These are phyloP conservation scores for Peromyscus aztecus DNA, from an alignment of 2,797 vertebrate species.

Conservation along the genomic window DNA sequence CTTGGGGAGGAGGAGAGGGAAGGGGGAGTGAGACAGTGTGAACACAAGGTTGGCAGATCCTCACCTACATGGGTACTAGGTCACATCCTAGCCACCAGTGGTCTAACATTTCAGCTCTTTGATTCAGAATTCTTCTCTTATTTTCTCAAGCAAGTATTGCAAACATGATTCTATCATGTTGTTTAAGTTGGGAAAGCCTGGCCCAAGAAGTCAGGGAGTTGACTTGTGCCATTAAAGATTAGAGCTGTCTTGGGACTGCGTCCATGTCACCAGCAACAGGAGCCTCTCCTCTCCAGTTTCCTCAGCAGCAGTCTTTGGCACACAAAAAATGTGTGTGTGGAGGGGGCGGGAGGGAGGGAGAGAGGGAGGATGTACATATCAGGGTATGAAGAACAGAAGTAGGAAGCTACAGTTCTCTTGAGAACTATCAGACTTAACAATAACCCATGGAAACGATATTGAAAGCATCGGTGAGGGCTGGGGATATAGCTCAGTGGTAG, in stretches of 20 bases:
- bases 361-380: not conserved
- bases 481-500: not conserved
- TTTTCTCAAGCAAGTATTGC: conserved; percentile 37
- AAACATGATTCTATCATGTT: conserved; percentile 40
- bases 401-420: not conserved
- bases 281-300: conserved; percentile 62
- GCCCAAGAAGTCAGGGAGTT: conserved; percentile 51
- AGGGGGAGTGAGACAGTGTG: not conserved
- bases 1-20: not conserved
- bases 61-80: not conserved
- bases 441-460: not conserved
- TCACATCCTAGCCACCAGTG: not conserved
- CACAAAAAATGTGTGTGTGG: not conserved
- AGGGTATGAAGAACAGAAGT: conserved; percentile 31
- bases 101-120: not conserved
- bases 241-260: not conserved
- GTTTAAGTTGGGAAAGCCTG: conserved; percentile 69
- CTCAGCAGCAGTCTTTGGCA: conserved; percentile 38
- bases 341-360: too few species aligned
- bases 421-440: conserved; percentile 80
- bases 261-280: not conserved
- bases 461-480: not conserved
- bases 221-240: not conserved
- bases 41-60: not conserved
- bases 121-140: not conserved